These are phyloP conservation scores for Pelecanus crispus DNA, from an alignment of 2,113 vertebrate species.

Conservation along the genomic window DNA sequence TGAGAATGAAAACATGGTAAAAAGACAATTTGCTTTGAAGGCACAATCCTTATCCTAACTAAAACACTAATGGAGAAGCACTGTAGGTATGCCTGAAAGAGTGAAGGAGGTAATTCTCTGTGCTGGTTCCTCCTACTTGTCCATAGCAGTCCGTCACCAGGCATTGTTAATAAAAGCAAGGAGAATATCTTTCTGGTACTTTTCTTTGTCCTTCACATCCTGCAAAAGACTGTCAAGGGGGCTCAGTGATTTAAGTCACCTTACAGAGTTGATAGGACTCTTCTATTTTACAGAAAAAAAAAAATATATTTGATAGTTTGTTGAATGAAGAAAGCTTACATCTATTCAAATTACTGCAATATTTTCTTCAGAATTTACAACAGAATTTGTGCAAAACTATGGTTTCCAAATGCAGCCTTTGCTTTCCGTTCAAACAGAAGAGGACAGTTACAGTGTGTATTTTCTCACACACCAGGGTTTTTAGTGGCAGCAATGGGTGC, in stretches of 20 bases:
- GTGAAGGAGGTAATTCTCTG: neutral
- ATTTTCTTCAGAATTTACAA: neutral
- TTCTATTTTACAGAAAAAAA: neutral
- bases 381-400: neutral
- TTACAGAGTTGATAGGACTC: neutral
- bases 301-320: neutral
- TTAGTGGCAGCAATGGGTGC: neutral
- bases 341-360: neutral
- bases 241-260: neutral
- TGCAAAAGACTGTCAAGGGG: neutral
- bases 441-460: fast-evolving
- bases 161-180: neutral
- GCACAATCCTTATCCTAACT: neutral
- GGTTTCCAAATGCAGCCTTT: neutral
- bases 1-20: neutral
- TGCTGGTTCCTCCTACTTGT: neutral
- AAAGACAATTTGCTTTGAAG: neutral
- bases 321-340: neutral
- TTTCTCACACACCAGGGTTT: neutral
- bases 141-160: neutral
- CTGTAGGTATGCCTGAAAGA: neutral
- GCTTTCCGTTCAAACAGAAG: neutral
- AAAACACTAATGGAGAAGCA: neutral
- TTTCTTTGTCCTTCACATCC: neutral
- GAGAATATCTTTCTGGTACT: neutral